Evolutionary conservation across 2,888 invertebrate genomes (phyloP).

Genomic region (Caenorhabditis doughertyi): DNA sequence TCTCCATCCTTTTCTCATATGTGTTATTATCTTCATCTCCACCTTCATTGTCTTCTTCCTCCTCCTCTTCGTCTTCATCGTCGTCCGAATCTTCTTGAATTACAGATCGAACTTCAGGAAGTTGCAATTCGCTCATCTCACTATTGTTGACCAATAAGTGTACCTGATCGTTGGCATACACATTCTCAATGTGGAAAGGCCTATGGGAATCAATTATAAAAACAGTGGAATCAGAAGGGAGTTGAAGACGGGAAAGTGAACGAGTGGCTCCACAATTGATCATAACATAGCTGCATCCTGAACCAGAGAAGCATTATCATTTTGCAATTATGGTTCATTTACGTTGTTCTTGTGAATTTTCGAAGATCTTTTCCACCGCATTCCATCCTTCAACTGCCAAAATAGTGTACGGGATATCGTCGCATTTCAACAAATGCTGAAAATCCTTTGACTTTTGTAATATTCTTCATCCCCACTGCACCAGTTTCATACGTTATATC

Average conservation of each 20-base stretch:
- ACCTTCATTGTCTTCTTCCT: constrained; percentile 64
- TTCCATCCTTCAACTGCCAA: constrained; percentile 72
- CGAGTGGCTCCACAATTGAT: constrained; percentile 79
- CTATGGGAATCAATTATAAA: constrained; percentile 78
- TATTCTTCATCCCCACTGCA: not conserved
- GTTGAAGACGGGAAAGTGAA: constrained; percentile 64
- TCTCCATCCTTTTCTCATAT: constrained; percentile 62
- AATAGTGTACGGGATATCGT: constrained; percentile 77
- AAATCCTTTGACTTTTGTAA: constrained; percentile 35
- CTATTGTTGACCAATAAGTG: constrained; percentile 57
- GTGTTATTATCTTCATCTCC: constrained; percentile 55
- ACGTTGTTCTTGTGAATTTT: constrained; percentile 69
- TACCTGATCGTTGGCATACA: constrained; percentile 72
- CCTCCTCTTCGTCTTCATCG: constrained; percentile 60
- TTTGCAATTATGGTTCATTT: not conserved
- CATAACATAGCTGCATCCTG: constrained; percentile 69
- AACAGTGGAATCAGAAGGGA: constrained; percentile 64
- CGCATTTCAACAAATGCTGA: constrained; percentile 77
- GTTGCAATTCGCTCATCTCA: constrained; percentile 64
- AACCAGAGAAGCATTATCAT: not conserved
- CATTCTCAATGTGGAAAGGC: constrained; percentile 79
- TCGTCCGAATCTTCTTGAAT: constrained; percentile 62
- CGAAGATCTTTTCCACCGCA: constrained; percentile 70
- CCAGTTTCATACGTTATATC: not conserved
- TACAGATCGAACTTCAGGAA: constrained; percentile 59